Evolutionary conservation across 2,888 invertebrate genomes (phyloP), one percentile per base, ranked within the genome.

Genomic region (Acrobasis consociella): DNA sequence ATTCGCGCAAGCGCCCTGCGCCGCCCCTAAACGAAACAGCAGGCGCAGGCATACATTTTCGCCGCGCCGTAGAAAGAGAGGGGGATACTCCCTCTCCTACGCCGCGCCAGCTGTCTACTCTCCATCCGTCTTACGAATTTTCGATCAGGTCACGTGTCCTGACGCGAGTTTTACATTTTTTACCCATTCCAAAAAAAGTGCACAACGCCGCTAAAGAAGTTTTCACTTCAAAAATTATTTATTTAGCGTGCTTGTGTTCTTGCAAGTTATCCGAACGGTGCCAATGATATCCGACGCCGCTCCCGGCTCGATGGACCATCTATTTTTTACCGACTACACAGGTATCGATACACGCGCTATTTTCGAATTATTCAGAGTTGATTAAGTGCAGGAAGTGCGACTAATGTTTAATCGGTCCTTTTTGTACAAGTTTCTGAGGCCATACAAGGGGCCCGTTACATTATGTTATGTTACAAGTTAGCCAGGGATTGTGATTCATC

Each of bases 321-420:
- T 1, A n/a, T 13, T 52, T 52, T 53, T 53, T 53, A 53, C n/a
- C 38, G 53, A 38, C 31, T 53, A 31, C 51, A 16, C 52, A n/a
- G 11, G 15, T 22, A 52, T 61, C 61, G 53, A 42, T 55, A 31
- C 38, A 50, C 37, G 50, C 49, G 51, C 60, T 52, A 13, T 49
- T 49, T 49, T 56, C 37, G 55, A 42, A 49, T 49, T 37, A 55
- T 59, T 59, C 49, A 46, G 9, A 46, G 31, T 58, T 58, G 22
- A 17, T 50, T 60, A 38, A 49, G 46, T 58, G 58, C 51, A 60
- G 51, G 60, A 60, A 38, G 15, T 53, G 38, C 53, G 31, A 38
- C 53, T 53, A 38, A 53, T 51, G 17, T 38, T 16, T 53, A 38
- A 53, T 53, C 53, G 53, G 37, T 52, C 37, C 13, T 52, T 52